Percentiles rank a stretch among this genome's conserved stretches.
Conservation (phyloP, 2,888 invertebrate genomes). For the Helleia helle region DNA sequence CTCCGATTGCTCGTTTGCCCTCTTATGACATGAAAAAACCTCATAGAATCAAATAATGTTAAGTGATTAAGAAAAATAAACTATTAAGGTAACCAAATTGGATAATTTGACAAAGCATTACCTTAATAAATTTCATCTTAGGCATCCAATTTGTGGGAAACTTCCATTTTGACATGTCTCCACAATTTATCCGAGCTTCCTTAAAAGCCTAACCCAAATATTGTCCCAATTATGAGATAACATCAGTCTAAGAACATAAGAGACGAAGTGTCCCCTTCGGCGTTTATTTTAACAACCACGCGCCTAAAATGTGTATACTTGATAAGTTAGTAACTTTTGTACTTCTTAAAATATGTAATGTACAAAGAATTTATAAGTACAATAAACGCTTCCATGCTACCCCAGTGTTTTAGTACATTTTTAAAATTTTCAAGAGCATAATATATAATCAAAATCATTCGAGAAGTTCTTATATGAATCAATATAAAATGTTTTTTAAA, state of each 20-base stretch:
- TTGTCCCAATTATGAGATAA: constrained; percentile 71
- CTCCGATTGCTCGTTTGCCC: no score
- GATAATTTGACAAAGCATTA: constrained; percentile 11
- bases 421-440: no score
- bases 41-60: no score
- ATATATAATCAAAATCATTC: no score
- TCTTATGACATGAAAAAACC: no score
- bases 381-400: no score
- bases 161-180: constrained; percentile 47
- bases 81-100: neutral
- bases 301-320: no score
- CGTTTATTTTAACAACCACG: constrained; percentile 42
- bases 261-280: constrained; percentile 53
- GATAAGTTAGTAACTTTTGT: constrained; percentile 2
- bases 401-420: no score
- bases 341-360: constrained; percentile 11
- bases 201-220: constrained; percentile 64
- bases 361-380: constrained; percentile 2
- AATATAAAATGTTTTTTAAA: no score
- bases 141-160: constrained; percentile 31
- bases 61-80: no score
- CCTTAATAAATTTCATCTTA: constrained; percentile 25
- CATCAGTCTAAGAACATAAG: constrained; percentile 62
- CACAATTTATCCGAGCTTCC: constrained; percentile 35
- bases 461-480: no score